Evolutionary conservation across 1,140 invertebrate genomes (phyloP).

Genomic region (Atta cephalotes): DNA sequence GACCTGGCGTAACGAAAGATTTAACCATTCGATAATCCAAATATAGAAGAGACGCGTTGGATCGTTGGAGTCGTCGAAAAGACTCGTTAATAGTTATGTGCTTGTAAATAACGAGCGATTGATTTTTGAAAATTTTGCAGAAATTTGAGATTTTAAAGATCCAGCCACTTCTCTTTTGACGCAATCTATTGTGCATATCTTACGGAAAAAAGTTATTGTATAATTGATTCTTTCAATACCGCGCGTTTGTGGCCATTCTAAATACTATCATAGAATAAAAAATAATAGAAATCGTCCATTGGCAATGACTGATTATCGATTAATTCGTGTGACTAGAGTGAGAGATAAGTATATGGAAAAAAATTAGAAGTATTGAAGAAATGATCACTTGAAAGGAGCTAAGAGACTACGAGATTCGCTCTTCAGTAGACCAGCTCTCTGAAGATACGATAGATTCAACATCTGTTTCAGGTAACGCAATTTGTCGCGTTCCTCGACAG

Average conservation of each 20-base stretch:
- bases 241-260: slow-evolving; percentile 17
- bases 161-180: background rate
- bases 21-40: background rate
- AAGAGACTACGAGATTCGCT: slow-evolving; percentile 11
- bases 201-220: slow-evolving; percentile 9
- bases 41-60: background rate
- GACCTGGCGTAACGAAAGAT: slow-evolving; percentile 18
- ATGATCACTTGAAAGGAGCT: background rate
- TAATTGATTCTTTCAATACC: slow-evolving; percentile 20
- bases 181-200: background rate
- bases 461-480: background rate
- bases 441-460: slow-evolving; percentile 42
- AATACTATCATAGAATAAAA: slow-evolving; percentile 46
- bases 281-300: slow-evolving; percentile 41
- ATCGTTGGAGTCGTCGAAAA: background rate
- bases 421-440: slow-evolving; percentile 68
- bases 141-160: slow-evolving; percentile 7
- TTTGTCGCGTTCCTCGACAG: background rate
- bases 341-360: slow-evolving; percentile 12
- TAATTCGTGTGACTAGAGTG: slow-evolving; percentile 51
- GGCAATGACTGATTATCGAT: slow-evolving; percentile 5
- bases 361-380: background rate
- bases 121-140: background rate
- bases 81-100: background rate
- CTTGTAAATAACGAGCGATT: background rate